A percentile compares a stretch with the other conserved stretches of the same genome.
Evolutionary conservation across 2,888 invertebrate genomes (phyloP).

Genomic region (Chirona hameri): DNA sequence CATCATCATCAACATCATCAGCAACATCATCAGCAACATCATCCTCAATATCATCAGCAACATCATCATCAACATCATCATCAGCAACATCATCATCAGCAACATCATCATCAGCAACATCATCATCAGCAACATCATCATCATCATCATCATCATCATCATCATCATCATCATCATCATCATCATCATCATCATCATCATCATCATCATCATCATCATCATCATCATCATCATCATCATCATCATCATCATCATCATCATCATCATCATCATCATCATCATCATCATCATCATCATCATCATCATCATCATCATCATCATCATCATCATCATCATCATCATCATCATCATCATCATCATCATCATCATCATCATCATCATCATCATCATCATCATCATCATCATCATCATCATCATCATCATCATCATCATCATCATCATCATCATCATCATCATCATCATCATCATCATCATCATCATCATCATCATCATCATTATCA

Average conservation of each 20-base stretch:
- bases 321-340: slow-evolving; percentile 22
- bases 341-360: slow-evolving; percentile 22
- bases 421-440: slow-evolving; percentile 22
- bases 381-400: slow-evolving; percentile 22
- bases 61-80: too few species aligned
- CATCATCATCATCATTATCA: slow-evolving; percentile 22
- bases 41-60: too few species aligned
- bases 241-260: neutral
- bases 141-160: too few species aligned
- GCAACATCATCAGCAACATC: too few species aligned
- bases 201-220: neutral
- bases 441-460: slow-evolving; percentile 22
- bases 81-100: too few species aligned
- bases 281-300: slow-evolving; percentile 22
- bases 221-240: neutral
- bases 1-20: too few species aligned
- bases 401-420: slow-evolving; percentile 22
- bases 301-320: slow-evolving; percentile 22
- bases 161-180: slow-evolving; percentile 22
- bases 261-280: slow-evolving; percentile 9
- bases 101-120: too few species aligned
- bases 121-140: too few species aligned
- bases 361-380: slow-evolving; percentile 22
- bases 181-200: neutral
- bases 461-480: slow-evolving; percentile 22